Percentiles rank a stretch among this genome's conserved stretches.
These are phyloP conservation scores for Lasioglossum lativentre DNA, from an alignment of 2,888 invertebrate species.

Conservation along the genomic window DNA sequence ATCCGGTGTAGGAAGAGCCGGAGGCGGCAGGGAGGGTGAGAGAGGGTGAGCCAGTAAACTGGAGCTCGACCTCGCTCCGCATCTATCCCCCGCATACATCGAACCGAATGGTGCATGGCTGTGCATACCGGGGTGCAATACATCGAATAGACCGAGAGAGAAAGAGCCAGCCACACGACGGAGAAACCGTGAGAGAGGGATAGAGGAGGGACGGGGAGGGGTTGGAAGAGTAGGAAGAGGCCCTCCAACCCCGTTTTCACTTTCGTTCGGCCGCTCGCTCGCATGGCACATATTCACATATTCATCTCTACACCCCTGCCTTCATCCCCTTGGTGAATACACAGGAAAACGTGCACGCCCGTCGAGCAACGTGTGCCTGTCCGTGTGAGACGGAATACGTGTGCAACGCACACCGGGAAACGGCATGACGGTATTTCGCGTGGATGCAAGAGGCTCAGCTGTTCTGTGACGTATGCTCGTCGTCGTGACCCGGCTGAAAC, in stretches of 20 bases:
- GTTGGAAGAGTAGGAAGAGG: slow-evolving; percentile 65
- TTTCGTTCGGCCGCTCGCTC: slow-evolving; percentile 78
- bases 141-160: slow-evolving; percentile 59
- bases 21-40: slow-evolving; percentile 36
- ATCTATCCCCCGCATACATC: slow-evolving; percentile 72
- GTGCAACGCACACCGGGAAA: slow-evolving; percentile 22
- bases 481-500: slow-evolving; percentile 64
- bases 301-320: slow-evolving; percentile 71
- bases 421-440: slow-evolving; percentile 63
- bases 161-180: not conserved
- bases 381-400: slow-evolving; percentile 11
- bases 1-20: slow-evolving; percentile 34
- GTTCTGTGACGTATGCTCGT: slow-evolving; percentile 71
- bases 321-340: slow-evolving; percentile 62
- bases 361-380: not conserved
- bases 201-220: slow-evolving; percentile 44
- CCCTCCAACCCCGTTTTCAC: slow-evolving; percentile 79
- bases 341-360: slow-evolving; percentile 40
- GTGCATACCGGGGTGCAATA: slow-evolving; percentile 72
- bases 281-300: slow-evolving; percentile 81
- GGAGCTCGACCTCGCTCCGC: slow-evolving; percentile 65
- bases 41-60: slow-evolving; percentile 53
- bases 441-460: slow-evolving; percentile 73
- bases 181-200: slow-evolving; percentile 6
- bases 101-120: slow-evolving; percentile 73